phyloP scores from a whole-genome alignment of 1,140 invertebrate genomes.

The Antheraea pernyi region DNA sequence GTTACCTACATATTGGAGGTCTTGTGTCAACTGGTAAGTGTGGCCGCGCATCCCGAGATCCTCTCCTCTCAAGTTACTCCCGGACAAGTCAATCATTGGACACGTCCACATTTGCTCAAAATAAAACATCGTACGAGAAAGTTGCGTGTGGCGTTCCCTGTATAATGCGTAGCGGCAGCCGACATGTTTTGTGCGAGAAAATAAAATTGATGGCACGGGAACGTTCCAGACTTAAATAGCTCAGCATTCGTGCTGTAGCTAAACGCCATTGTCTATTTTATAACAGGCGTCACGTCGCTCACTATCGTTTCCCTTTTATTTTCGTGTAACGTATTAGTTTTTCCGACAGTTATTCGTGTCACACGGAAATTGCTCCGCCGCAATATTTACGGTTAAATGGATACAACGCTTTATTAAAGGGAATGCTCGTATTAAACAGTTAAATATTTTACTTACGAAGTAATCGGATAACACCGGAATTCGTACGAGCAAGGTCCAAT shows the following conservation, averaged over 20 bases:
- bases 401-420: slow-evolving; percentile 48
- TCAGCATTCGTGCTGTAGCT: slow-evolving; percentile 63
- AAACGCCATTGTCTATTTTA: slow-evolving; percentile 77
- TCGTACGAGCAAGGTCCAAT: slow-evolving; percentile 55
- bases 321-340: slow-evolving; percentile 65
- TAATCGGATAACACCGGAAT: slow-evolving; percentile 64
- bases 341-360: slow-evolving; percentile 48
- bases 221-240: slow-evolving; percentile 74
- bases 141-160: slow-evolving; percentile 72
- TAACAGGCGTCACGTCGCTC: slow-evolving; percentile 54
- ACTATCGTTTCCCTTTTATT: slow-evolving; percentile 50
- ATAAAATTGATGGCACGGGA: slow-evolving; percentile 77
- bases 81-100: slow-evolving; percentile 79
- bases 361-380: slow-evolving; percentile 57
- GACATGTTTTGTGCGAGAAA: slow-evolving; percentile 78
- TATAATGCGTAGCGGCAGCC: slow-evolving; percentile 76
- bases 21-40: slow-evolving; percentile 16
- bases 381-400: slow-evolving; percentile 38
- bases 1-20: slow-evolving; percentile 46
- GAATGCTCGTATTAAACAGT: slow-evolving; percentile 47
- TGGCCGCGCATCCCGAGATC: slow-evolving; percentile 47
- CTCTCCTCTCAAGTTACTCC: slow-evolving; percentile 77
- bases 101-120: slow-evolving; percentile 68
- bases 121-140: slow-evolving; percentile 72
- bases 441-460: slow-evolving; percentile 51